phyloP scores from a whole-genome alignment of 2,113 vertebrate species.

The Mungos mungo region DNA sequence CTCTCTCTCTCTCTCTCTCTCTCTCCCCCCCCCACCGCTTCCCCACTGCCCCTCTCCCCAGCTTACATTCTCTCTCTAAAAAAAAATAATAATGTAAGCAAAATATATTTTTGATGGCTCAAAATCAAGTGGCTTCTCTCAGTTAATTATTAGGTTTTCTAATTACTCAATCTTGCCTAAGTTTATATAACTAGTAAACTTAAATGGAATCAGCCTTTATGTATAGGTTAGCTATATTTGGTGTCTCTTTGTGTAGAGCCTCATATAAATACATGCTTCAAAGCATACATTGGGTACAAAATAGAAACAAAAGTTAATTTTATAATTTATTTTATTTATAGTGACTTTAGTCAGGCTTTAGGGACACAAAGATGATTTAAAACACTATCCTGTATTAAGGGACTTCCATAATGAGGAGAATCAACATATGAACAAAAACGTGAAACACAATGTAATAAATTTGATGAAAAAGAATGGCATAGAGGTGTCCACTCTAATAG shows the following conservation, averaged over 20 bases:
- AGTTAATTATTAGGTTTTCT: not conserved
- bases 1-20: too few species aligned
- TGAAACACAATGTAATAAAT: not conserved
- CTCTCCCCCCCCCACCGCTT: too few species aligned
- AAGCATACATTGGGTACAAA: not conserved
- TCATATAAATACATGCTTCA: conserved; percentile 1
- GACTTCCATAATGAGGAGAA: not conserved
- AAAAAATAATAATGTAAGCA: not conserved
- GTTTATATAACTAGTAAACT: not conserved
- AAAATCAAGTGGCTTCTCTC: not conserved
- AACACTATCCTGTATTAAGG: not conserved
- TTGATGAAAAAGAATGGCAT: not conserved
- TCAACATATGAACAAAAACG: not conserved
- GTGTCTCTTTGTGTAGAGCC: not conserved
- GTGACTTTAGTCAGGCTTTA: not conserved
- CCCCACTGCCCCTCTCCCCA: too few species aligned
- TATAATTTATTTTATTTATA: conserved; percentile 5
- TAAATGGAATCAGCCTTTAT: not conserved
- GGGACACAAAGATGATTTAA: not conserved
- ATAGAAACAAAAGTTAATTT: not conserved
- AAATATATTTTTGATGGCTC: not conserved
- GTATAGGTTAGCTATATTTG: not conserved
- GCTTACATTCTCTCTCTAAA: too few species aligned
- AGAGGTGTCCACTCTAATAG: not conserved
- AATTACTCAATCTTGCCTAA: not conserved